phyloP scores from a whole-genome alignment of 2,888 invertebrate species.

The Campoletis raptor region DNA sequence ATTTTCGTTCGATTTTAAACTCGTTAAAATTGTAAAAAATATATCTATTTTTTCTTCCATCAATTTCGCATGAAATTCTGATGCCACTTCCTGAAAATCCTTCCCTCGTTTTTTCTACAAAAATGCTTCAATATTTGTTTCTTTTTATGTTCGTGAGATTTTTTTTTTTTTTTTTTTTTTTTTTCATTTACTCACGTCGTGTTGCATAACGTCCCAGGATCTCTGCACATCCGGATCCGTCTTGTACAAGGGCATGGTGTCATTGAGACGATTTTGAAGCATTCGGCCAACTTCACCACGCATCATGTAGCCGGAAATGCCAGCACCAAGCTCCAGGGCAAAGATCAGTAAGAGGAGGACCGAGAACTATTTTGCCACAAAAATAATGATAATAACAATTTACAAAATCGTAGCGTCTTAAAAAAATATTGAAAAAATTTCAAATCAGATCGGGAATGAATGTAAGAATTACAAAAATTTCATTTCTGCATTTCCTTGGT shows the following conservation, averaged over 20 bases:
- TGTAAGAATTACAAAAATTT: neutral
- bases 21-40: neutral
- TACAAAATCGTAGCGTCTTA: neutral
- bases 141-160: no score
- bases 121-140: neutral
- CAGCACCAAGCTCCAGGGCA: conserved; percentile 93
- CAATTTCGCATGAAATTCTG: neutral
- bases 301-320: conserved; percentile 93
- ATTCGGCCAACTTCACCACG: conserved; percentile 89
- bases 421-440: neutral
- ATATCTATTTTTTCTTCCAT: neutral
- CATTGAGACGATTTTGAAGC: conserved; percentile 90
- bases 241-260: conserved; percentile 90
- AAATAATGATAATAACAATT: conserved; percentile 5
- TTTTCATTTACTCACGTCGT: conserved; percentile 89
- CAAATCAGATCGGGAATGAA: neutral
- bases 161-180: neutral
- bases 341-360: conserved; percentile 92
- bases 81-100: no score
- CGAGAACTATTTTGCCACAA: conserved; percentile 88
- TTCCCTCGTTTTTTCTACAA: neutral
- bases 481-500: neutral
- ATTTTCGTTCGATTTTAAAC: neutral
- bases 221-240: conserved; percentile 88
- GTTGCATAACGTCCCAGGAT: conserved; percentile 94